These are phyloP conservation scores for Miniopterus natalensis DNA, from an alignment of 2,113 vertebrate species.

Conservation along the genomic window DNA sequence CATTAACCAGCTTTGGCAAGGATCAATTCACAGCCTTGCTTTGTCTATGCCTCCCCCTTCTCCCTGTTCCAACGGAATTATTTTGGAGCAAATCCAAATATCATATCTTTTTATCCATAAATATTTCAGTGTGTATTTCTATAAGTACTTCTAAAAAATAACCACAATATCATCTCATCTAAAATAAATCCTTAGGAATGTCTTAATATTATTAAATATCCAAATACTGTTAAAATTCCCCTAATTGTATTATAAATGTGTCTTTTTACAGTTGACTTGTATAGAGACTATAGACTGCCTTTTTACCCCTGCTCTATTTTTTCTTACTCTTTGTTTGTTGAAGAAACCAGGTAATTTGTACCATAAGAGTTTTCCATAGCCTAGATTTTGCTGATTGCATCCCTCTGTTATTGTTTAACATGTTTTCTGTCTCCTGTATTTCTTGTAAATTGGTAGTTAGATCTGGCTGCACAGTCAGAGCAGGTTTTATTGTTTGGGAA, in stretches of 20 bases:
- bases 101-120: constrained; percentile 41
- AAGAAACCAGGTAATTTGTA: not conserved
- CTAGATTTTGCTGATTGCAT: constrained; percentile 16
- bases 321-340: constrained; percentile 32
- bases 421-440: not conserved
- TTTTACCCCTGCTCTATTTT: not conserved
- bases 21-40: constrained; percentile 35
- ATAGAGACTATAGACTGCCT: not conserved
- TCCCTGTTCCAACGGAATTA: not conserved
- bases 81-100: constrained; percentile 55
- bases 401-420: not conserved
- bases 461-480: not conserved
- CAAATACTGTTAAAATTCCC: not conserved
- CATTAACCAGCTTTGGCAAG: not conserved
- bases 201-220: constrained; percentile 24
- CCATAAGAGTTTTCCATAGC: not conserved
- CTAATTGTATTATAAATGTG: not conserved
- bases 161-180: not conserved
- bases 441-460: constrained; percentile 18
- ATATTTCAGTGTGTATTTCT: constrained; percentile 49
- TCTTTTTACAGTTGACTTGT: not conserved
- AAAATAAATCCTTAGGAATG: not conserved
- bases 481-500: not conserved
- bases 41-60: not conserved
- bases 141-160: not conserved